Conservation (phyloP, 2,888 invertebrate genomes). For the Busseola fusca region DNA sequence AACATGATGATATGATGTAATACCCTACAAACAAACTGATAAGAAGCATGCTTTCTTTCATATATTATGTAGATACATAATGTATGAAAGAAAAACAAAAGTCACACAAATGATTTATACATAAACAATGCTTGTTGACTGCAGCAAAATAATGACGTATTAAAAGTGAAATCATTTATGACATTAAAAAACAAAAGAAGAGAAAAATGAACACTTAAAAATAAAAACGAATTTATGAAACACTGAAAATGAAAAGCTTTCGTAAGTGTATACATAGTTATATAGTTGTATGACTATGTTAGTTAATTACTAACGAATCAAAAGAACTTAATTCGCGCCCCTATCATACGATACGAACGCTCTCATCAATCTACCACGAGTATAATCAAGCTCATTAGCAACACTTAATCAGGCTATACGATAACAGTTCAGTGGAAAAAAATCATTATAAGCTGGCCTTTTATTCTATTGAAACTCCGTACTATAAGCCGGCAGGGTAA, state of each 20-base stretch:
- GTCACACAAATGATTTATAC: not conserved
- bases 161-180: not conserved
- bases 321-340: not conserved
- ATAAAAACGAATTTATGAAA: not conserved
- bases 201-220: not conserved
- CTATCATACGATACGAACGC: not conserved
- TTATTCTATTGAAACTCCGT: not conserved
- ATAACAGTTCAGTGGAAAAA: not conserved
- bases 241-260: not conserved
- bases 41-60: not conserved
- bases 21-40: not conserved
- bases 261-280: not conserved
- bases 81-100: not conserved
- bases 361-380: constrained; percentile 1
- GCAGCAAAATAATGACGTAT: not conserved
- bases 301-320: not conserved
- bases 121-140: not conserved
- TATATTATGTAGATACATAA: not conserved
- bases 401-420: not conserved
- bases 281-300: not conserved
- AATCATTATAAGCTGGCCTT: not conserved
- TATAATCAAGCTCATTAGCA: constrained; percentile 11
- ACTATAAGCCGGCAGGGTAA: too few species aligned
- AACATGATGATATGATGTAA: constrained; percentile 31
- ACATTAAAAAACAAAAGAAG: not conserved